phyloP scores from a whole-genome alignment of 2,888 invertebrate species.

The Microctonus hyperodae region DNA sequence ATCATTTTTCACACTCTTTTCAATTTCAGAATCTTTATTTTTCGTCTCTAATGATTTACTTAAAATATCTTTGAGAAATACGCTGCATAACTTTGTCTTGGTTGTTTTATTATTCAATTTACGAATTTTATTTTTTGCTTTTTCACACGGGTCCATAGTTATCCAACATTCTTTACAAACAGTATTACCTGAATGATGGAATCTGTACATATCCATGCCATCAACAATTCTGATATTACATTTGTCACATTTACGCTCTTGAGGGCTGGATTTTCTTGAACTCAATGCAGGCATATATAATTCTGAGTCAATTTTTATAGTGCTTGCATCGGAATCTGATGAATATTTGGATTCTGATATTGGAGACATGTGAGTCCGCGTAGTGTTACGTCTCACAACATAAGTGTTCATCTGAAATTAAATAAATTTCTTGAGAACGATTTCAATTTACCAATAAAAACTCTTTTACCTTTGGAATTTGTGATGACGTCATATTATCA shows the following conservation, averaged over 20 bases:
- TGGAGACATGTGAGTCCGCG: slow-evolving; percentile 35
- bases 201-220: slow-evolving; percentile 49
- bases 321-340: slow-evolving; percentile 22
- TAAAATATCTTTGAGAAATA: slow-evolving; percentile 54
- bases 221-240: slow-evolving; percentile 43
- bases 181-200: slow-evolving; percentile 48
- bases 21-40: slow-evolving; percentile 39
- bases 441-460: neutral
- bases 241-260: slow-evolving; percentile 42
- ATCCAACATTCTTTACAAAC: slow-evolving; percentile 56
- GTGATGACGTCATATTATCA: slow-evolving; percentile 26
- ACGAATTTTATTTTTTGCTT: slow-evolving; percentile 29
- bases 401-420: slow-evolving; percentile 50
- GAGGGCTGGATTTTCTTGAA: neutral
- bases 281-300: neutral
- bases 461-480: slow-evolving; percentile 50
- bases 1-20: slow-evolving; percentile 45
- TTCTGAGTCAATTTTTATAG: slow-evolving; percentile 12
- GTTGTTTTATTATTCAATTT: neutral
- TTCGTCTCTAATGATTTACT: slow-evolving; percentile 25
- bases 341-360: slow-evolving; percentile 44
- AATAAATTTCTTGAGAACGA: no score
- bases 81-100: slow-evolving; percentile 50
- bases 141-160: slow-evolving; percentile 43
- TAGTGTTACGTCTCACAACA: slow-evolving; percentile 48